phyloP scores from a whole-genome alignment of 2,888 invertebrate genomes.

The Coremacera marginata region DNA sequence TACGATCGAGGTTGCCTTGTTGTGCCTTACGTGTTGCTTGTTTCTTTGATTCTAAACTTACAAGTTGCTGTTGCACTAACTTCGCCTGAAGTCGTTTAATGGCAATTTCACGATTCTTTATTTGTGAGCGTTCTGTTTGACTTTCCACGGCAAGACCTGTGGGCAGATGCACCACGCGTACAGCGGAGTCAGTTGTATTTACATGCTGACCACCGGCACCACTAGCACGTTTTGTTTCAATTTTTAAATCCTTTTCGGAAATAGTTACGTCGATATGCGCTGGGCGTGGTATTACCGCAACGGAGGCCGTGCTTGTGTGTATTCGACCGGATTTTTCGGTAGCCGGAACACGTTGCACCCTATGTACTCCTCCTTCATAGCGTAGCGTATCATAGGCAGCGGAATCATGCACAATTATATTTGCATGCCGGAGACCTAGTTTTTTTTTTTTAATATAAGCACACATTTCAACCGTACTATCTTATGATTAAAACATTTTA shows the following conservation, averaged over 20 bases:
- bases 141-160: constrained; percentile 85
- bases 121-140: constrained; percentile 89
- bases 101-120: constrained; percentile 84
- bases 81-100: constrained; percentile 80
- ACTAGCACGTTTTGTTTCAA: constrained; percentile 89
- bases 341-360: constrained; percentile 93
- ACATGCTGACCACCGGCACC: constrained; percentile 98
- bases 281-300: constrained; percentile 89
- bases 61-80: constrained; percentile 74
- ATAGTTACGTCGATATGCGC: constrained; percentile 81
- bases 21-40: constrained; percentile 70
- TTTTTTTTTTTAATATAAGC: constrained; percentile 53
- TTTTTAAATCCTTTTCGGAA: constrained; percentile 80
- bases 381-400: constrained; percentile 77
- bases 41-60: constrained; percentile 57
- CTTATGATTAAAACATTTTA: not conserved
- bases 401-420: constrained; percentile 75
- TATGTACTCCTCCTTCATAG: constrained; percentile 93
- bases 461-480: not conserved
- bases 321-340: constrained; percentile 91
- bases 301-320: constrained; percentile 95
- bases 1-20: constrained; percentile 83
- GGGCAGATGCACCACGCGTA: constrained; percentile 90
- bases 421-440: constrained; percentile 81
- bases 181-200: constrained; percentile 96